These are phyloP conservation scores for Magallana nippona DNA, from an alignment of 2,888 invertebrate genomes.

Conservation along the genomic window DNA sequence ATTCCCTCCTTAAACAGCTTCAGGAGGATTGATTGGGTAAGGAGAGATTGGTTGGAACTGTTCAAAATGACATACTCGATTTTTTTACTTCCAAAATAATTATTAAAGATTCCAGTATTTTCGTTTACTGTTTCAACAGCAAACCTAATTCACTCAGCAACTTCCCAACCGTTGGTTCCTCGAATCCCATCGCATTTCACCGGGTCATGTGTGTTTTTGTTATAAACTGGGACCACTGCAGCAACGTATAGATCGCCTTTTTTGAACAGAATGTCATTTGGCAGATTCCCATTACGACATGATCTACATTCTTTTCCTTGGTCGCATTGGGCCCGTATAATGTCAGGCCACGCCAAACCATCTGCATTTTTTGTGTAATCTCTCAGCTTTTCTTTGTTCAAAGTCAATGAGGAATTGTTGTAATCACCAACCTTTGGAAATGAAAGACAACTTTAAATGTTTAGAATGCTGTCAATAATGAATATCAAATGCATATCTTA, in stretches of 20 bases:
- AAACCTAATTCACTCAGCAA: conserved; percentile 54
- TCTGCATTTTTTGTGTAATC: neutral
- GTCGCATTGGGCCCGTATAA: conserved; percentile 41
- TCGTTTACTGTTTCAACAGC: conserved; percentile 48
- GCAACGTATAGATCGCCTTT: conserved; percentile 57
- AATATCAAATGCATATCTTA: too few relatives aligned
- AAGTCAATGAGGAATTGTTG: neutral
- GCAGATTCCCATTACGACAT: conserved; percentile 45
- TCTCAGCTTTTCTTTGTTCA: neutral
- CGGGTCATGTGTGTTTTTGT: conserved; percentile 34
- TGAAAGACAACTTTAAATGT: neutral
- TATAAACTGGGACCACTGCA: conserved; percentile 55
- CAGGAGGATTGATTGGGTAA: conserved; percentile 50
- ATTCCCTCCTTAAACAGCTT: conserved; percentile 16
- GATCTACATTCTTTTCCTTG: conserved; percentile 41
- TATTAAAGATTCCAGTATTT: conserved; percentile 36
- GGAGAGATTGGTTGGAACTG: conserved; percentile 55
- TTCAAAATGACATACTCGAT: conserved; percentile 55
- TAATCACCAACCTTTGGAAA: neutral
- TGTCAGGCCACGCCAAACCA: conserved; percentile 38
- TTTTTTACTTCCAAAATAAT: conserved; percentile 39
- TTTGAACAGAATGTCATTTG: conserved; percentile 43
- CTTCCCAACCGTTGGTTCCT: conserved; percentile 44
- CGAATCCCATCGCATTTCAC: conserved; percentile 51
- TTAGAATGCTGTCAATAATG: too few relatives aligned